A percentile compares a stretch with the other conserved stretches of the same genome.
phyloP scores from a whole-genome alignment of 1,140 invertebrate genomes.

The Ridgeia piscesae region DNA sequence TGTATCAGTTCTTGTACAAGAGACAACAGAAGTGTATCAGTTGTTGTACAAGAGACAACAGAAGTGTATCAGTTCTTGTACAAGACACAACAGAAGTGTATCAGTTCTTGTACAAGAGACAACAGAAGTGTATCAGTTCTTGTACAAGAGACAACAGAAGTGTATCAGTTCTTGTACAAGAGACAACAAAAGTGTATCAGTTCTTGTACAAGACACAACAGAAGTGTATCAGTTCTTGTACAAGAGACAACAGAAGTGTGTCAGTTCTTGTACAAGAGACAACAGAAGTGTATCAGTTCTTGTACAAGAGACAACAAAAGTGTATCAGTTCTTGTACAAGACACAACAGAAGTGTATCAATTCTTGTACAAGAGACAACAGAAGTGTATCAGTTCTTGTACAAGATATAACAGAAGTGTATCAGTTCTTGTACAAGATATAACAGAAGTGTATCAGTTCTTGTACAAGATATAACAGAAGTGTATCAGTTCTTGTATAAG shows the following conservation, averaged over 20 bases:
- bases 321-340: no score
- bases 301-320: no score
- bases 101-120: constrained; percentile 28
- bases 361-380: background rate
- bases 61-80: no score
- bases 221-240: background rate
- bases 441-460: no score
- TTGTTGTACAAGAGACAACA: no score
- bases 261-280: constrained; percentile 38
- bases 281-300: background rate
- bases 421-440: background rate
- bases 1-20: no score
- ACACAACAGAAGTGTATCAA: background rate
- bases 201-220: constrained; percentile 35
- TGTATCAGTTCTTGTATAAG: background rate
- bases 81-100: no score
- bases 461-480: constrained; percentile 33
- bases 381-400: no score
- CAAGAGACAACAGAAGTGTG: no score
- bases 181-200: no score
- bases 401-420: constrained; percentile 17
- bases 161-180: background rate
- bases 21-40: no score
- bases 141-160: constrained; percentile 33
- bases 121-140: background rate